Conservation (phyloP, 2,797 vertebrate genomes). For the Antrozous pallidus region DNA sequence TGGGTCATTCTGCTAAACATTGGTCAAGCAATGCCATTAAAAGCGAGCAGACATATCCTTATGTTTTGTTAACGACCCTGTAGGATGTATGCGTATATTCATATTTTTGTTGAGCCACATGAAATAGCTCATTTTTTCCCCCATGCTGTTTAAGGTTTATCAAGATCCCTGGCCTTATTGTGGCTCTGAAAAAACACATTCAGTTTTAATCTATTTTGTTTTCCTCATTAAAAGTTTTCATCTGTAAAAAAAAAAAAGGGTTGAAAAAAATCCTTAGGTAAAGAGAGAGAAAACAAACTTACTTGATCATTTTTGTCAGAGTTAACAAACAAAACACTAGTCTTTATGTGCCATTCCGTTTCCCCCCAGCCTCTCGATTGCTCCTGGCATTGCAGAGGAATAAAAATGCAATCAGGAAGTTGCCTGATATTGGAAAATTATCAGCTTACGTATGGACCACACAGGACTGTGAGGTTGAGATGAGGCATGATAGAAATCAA, state of each 20-base stretch:
- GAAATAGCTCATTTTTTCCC: not conserved
- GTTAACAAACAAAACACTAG: not conserved
- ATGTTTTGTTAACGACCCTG: conserved; percentile 14
- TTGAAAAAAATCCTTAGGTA: not conserved
- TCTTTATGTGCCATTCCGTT: not conserved
- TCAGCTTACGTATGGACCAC: not conserved
- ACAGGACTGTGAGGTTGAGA: not conserved
- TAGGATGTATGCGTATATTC: not conserved
- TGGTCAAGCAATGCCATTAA: not conserved
- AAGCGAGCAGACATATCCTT: not conserved
- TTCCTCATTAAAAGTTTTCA: not conserved
- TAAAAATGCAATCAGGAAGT: not conserved
- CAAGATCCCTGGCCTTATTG: not conserved
- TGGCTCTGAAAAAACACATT: conserved; percentile 15
- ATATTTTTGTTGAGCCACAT: not conserved
- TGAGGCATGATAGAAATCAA: not conserved
- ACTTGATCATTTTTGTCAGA: not conserved
- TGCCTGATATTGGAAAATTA: not conserved
- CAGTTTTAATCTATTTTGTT: not conserved
- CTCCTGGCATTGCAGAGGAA: not conserved
- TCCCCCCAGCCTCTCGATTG: not conserved
- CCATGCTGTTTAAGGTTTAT: not conserved
- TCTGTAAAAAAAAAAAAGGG: not conserved
- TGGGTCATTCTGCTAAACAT: not conserved
- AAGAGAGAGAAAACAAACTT: not conserved